A percentile compares a stretch with the other conserved stretches of the same genome.
Evolutionary conservation across 1,140 invertebrate genomes (phyloP).

Genomic region (Tetragnatha versicolor): DNA sequence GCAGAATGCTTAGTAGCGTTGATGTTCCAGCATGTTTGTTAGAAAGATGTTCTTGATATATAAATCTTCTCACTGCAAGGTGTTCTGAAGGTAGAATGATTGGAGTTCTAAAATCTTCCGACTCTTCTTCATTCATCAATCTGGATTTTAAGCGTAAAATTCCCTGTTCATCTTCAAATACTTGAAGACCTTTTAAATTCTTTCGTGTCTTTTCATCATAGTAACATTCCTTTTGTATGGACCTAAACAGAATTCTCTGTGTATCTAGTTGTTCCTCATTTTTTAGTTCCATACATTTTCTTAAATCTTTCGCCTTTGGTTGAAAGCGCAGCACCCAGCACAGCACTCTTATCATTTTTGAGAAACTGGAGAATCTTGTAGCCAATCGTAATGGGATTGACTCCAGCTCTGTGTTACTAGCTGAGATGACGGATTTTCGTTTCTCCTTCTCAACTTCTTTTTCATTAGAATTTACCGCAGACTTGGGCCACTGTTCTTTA

Average conservation of each 20-base stretch:
- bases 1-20: conserved; percentile 1
- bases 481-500: too few relatives aligned
- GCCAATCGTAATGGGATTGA: too few relatives aligned
- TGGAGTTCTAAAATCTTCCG: conserved; percentile 8
- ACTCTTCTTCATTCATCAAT: conserved; percentile 25
- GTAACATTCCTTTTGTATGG: conserved; percentile 5
- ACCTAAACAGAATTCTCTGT: not conserved
- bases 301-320: not conserved
- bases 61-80: conserved; percentile 14
- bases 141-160: conserved; percentile 12
- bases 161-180: conserved; percentile 2
- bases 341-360: too few relatives aligned
- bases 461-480: too few relatives aligned
- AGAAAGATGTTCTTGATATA: conserved; percentile 22
- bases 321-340: not conserved
- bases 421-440: too few relatives aligned
- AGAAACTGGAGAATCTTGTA: too few relatives aligned
- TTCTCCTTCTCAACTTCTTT: too few relatives aligned
- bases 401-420: too few relatives aligned
- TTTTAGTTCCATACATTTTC: not conserved
- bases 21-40: conserved; percentile 18
- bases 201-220: conserved; percentile 3
- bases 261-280: not conserved
- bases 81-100: conserved; percentile 26
- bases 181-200: conserved; percentile 7